Base-by-base conservation (phyloP, 2,113 vertebrate genomes). In the Toxotes jaculatrix region DNA sequence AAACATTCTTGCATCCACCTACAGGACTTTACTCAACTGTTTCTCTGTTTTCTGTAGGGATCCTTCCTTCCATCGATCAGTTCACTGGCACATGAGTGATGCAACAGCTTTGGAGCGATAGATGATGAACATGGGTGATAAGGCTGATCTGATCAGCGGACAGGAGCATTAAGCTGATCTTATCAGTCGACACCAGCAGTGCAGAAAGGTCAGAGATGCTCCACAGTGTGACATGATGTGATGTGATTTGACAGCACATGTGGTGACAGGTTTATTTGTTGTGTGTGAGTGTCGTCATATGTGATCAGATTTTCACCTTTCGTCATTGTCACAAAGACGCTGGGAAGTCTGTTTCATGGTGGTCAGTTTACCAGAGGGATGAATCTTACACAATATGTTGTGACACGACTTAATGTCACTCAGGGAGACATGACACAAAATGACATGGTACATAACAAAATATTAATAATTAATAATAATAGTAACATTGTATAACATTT, bases 61-160 rank as follows among this genome's bases (percentile, higher is more conserved):
- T 87, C 51, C 89, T 95, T 70, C 92, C 92, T 1, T 83, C 89
- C 17, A 84, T 94, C 6, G 88, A 93, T 74, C 92, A 93, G 75
- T 80, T 95, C 16, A 90, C 83, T 17, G 83, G 87, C 66, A 92
- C 89, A 57, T 94, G 91, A 94, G 74, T 7, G 47, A 80, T 10
- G 38, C 70, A 16, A 40, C 64, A 38, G 47, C 10, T 62, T 59
- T 21, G 10, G n/a, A 9, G 40, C 1, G 57, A 72, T 23, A 64
- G 56, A 27, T 27, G 27, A 27, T 27, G 14, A 51, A 21, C 31
- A 2, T 6, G 31, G 70, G 8, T 0, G 36, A 49, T 23, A 3
- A 4, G 38, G 51, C 11, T 36, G 45, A 17, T 75, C 32, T 43
- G 66, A 79, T 60, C 62, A 43, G 55, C 9, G 45, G 19, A 66